Evolutionary conservation across 2,113 vertebrate species (phyloP), one percentile per base, ranked within the genome.

Genomic region (Gymnocephalus cernua): DNA sequence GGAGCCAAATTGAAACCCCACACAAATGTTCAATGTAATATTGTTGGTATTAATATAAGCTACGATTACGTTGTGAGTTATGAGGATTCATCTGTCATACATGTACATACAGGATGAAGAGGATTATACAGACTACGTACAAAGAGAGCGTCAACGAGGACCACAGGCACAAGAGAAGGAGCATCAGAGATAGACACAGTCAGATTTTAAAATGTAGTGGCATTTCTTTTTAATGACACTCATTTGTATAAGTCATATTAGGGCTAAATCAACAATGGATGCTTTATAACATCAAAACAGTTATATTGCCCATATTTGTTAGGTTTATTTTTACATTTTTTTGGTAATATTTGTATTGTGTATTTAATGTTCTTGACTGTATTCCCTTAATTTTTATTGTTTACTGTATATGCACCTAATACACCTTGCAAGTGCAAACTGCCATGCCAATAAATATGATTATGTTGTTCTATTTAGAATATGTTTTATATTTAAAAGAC

Each of bases 101-200:
- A 65, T 91, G 56, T 76, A 35, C 63, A 73, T 12, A n/a, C 74
- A 93, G 93, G 86, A 91, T 72, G 86, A 84, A 83, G 83, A 92
- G 32, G 86, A 91, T 68, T 82, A 74, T 27, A 83, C 61, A 64
- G n/a, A 16, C 25, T 77, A 79, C 29, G 19, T 29, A 9, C 79
- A 62, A 27, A 85, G 62, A 56, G 77, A 70, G 16, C 75, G 32
- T 51, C 50, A 14, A 32, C 77, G 61, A 74, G 87, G 70, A 86
- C 38, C 48, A 38, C 67, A 6, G 29, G 74, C 68, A 71, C 32
- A 67, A 6, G 51, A 70, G 62, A 86, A 87, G 72, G 41, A 75
- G 38, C 79, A 88, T 47, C 78, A 45, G 6, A 51, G 35, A 69
- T 79, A 86, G 47, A 6, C 7, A 16, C 15, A 45, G 0, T 1